Evolutionary conservation across 2,113 vertebrate species (phyloP).

Genomic region (Progne subis): DNA sequence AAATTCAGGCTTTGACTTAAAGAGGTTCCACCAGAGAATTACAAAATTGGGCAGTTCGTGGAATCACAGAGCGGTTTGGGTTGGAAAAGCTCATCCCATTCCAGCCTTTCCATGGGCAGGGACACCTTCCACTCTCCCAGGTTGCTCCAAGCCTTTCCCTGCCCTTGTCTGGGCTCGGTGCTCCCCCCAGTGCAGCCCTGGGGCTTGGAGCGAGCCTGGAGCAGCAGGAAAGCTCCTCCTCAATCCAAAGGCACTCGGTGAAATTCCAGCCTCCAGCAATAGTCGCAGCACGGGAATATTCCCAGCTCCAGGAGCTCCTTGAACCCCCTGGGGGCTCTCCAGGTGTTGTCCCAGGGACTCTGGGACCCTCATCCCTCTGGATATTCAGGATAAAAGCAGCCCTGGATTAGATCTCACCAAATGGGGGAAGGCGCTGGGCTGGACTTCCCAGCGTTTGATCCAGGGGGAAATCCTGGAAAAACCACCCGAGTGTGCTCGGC

Average conservation of each 20-base stretch:
- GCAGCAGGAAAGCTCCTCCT: background rate
- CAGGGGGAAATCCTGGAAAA: background rate
- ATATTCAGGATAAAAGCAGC: background rate
- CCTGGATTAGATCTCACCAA: background rate
- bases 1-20: background rate
- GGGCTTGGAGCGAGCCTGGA: background rate
- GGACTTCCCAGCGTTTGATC: background rate
- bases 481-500: accelerated
- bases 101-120: background rate
- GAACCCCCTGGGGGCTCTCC: background rate
- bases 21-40: background rate
- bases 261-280: background rate
- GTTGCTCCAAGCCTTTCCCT: background rate
- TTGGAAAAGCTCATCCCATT: background rate
- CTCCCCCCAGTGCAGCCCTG: background rate
- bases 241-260: background rate
- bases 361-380: background rate
- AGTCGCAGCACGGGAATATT: background rate
- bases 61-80: background rate
- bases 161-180: background rate
- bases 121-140: background rate
- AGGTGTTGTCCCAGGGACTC: background rate
- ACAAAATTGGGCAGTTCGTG: accelerated
- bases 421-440: background rate
- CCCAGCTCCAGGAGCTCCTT: background rate